Conservation (phyloP, 2,113 vertebrate species). For the Amblyopsis rosae region DNA sequence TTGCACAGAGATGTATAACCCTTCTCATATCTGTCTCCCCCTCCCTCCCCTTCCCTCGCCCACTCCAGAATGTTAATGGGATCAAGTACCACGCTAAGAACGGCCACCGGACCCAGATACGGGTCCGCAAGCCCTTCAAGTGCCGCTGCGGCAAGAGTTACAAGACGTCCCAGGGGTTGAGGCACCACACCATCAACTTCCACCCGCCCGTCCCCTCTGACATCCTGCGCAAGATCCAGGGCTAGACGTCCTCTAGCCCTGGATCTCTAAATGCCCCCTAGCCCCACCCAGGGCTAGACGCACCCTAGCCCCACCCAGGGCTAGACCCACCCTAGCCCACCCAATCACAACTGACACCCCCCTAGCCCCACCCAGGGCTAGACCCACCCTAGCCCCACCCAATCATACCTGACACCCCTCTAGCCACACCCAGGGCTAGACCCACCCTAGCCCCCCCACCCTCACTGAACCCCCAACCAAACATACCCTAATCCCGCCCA, state of each 20-base stretch:
- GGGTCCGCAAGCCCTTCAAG: constrained; percentile 97
- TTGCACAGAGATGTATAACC: not conserved
- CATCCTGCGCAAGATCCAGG: constrained; percentile 97
- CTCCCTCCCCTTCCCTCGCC: not conserved
- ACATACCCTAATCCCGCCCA: not conserved
- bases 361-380: not conserved
- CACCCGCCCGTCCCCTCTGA: constrained; percentile 96
- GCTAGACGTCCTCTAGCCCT: constrained; percentile 75
- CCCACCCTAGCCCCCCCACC: too few relatives aligned
- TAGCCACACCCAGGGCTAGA: constrained; percentile 37
- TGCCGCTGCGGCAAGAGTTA: constrained; percentile 99
- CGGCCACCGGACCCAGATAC: constrained; percentile 97
- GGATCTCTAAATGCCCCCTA: not conserved
- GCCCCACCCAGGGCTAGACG: not conserved
- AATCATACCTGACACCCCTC: too few relatives aligned
- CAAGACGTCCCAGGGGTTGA: constrained; percentile 98
- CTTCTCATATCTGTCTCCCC: not conserved
- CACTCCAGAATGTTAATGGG: constrained; percentile 93
- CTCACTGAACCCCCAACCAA: too few relatives aligned
- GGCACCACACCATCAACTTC: constrained; percentile 99
- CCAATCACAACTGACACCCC: not conserved
- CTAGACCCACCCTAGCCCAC: constrained; percentile 72
- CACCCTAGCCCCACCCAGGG: not conserved
- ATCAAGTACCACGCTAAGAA: constrained; percentile 99
- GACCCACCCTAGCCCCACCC: constrained; percentile 74